Evolutionary conservation across 1,140 invertebrate species (phyloP), one percentile per base, ranked within the genome.

Genomic region (Diprion similis): DNA sequence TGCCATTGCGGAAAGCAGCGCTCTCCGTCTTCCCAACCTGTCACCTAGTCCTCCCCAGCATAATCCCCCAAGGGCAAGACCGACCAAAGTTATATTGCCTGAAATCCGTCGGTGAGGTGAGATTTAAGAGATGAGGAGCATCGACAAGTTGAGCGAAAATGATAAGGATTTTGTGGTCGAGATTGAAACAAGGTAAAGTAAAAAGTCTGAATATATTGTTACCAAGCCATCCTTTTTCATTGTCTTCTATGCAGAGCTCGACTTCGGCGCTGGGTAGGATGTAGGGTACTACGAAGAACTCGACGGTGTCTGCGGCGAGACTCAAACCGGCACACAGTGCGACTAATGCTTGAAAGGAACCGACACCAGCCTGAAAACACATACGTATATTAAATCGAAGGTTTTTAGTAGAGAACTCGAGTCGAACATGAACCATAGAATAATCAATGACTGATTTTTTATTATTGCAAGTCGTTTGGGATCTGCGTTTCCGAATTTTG

Each of bases 141-240:
- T 71, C 2, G 1, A 37, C 6, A 37, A 37, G 24, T 68, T 66
- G 66, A 71, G 75, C 11, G 46, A 73, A 66, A 68, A 71, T 66
- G 18, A 73, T 65, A 64, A n/a, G 46, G 15, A 8, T 6, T 37
- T 37, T 37, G n/a, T 37, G 24, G 24, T 59, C 6, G n/a, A 59
- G n/a, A 59, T 59, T 17, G 51, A 59, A 13, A 17, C 24, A 17
- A 59, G 51, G 51, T 7, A 59, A 59, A 59, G 51, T 59, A 59
- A 59, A 59, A 37, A 37, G 24, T 59, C 0, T 59, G 66, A 24
- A 18, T 18, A 15, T 18, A 85, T 90, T 37, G 24, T 89, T 80
- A 95, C 94, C 92, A 1, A 96, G 89, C 93, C 92, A 94, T 81
- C 92, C 93, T 86, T 95, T 95, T 81, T 94, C 91, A 13, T 89